Evolutionary conservation across 2,113 vertebrate genomes (phyloP).

Genomic region (Tetrax tetrax): DNA sequence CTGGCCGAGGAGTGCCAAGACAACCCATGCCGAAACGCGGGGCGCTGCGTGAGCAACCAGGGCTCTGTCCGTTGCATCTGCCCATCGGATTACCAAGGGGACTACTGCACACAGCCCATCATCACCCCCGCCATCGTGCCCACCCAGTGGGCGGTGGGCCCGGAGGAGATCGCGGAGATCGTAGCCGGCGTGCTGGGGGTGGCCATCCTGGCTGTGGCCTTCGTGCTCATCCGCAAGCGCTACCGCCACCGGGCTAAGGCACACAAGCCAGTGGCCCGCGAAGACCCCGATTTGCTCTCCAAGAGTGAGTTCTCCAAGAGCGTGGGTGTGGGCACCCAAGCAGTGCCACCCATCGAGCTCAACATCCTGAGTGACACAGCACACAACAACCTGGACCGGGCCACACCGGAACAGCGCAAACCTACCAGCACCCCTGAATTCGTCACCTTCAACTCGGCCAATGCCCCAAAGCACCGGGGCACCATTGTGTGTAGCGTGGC

Average conservation of each 20-base stretch:
- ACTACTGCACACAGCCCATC: conserved; percentile 57
- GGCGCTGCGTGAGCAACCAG: conserved; percentile 72
- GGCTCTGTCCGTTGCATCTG: conserved; percentile 76
- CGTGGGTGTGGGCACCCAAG: conserved; percentile 77
- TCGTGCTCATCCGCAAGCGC: conserved; percentile 75
- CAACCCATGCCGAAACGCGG: conserved; percentile 76
- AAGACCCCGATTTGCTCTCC: conserved; percentile 90
- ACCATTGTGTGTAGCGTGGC: conserved; percentile 94
- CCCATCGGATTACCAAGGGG: conserved; percentile 34
- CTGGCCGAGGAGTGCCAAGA: conserved; percentile 73
- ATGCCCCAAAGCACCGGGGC: conserved; percentile 74
- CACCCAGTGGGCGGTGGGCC: conserved; percentile 60
- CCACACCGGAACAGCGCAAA: conserved; percentile 73
- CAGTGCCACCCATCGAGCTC: conserved; percentile 81
- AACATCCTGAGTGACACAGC: conserved; percentile 72
- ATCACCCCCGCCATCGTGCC: conserved; percentile 68
- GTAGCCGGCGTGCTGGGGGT: conserved; percentile 66
- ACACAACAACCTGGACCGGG: conserved; percentile 79
- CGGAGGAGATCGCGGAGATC: conserved; percentile 82
- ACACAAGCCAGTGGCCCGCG: conserved; percentile 85
- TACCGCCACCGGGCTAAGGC: conserved; percentile 78
- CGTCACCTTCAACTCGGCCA: conserved; percentile 71
- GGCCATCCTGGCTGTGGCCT: conserved; percentile 64
- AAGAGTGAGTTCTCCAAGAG: conserved; percentile 80
- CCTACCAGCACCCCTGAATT: conserved; percentile 64